Evolutionary conservation across 2,888 invertebrate genomes (phyloP).

Genomic region (Geotrupes spiniger): DNA sequence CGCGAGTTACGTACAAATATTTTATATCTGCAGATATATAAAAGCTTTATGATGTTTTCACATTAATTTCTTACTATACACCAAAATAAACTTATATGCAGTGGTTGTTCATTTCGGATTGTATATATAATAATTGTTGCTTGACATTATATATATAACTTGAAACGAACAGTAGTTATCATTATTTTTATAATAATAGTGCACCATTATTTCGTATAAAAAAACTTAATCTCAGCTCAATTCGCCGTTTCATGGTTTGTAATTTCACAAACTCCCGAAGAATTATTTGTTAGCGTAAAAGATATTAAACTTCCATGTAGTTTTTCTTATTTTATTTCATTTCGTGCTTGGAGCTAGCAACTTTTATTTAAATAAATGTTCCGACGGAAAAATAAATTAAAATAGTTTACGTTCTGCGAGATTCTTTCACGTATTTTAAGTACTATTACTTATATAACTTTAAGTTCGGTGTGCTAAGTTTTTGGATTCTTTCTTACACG

Average conservation of each 20-base stretch:
- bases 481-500: slow-evolving; percentile 10
- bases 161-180: no score
- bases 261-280: slow-evolving; percentile 23
- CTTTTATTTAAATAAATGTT: slow-evolving; percentile 39
- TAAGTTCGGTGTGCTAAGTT: slow-evolving; percentile 16
- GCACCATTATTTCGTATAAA: no score
- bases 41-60: no score
- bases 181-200: no score
- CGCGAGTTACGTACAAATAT: slow-evolving; percentile 23
- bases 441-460: slow-evolving; percentile 19
- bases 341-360: slow-evolving; percentile 32
- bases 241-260: no score
- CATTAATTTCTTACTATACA: no score
- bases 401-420: slow-evolving; percentile 22
- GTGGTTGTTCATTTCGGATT: no score
- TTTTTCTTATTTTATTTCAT: slow-evolving; percentile 39
- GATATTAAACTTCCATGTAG: slow-evolving; percentile 40
- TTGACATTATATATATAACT: no score
- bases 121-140: no score
- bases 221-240: no score
- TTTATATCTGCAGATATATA: no score
- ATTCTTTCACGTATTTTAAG: slow-evolving; percentile 13
- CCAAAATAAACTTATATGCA: no score
- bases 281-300: slow-evolving; percentile 34
- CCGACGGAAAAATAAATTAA: slow-evolving; percentile 37